Conservation (phyloP, 2,888 invertebrate genomes). For the Chalcosyrphus nemorum region DNA sequence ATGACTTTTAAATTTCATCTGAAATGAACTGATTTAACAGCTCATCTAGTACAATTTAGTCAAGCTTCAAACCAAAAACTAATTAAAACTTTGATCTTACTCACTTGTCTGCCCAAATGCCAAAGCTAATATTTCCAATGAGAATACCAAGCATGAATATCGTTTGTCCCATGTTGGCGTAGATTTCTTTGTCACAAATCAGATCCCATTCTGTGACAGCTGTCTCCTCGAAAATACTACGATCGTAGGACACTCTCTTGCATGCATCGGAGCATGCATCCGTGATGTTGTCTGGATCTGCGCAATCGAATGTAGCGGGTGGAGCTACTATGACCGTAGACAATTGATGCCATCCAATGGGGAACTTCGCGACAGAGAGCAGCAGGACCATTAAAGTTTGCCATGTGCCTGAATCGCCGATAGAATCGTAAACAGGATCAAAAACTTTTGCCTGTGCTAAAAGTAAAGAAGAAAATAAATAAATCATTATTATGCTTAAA, state of each 20-base stretch:
- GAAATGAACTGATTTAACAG: no score
- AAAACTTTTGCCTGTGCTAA: slow-evolving; percentile 14
- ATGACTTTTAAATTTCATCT: no score
- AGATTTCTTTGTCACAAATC: slow-evolving; percentile 86
- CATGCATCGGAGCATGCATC: slow-evolving; percentile 84
- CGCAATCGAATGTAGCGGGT: slow-evolving; percentile 84
- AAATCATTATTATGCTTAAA: no score
- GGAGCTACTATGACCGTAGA: slow-evolving; percentile 89
- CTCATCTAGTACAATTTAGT: no score
- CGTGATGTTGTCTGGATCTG: slow-evolving; percentile 75
- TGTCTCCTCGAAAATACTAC: slow-evolving; percentile 86
- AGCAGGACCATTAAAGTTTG: slow-evolving; percentile 87
- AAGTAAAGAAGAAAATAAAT: background rate
- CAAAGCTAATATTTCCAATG: slow-evolving; percentile 88
- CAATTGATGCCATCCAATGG: slow-evolving; percentile 90
- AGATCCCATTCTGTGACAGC: slow-evolving; percentile 89
- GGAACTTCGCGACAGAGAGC: slow-evolving; percentile 87
- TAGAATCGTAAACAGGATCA: slow-evolving; percentile 86
- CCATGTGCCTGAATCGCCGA: slow-evolving; percentile 89
- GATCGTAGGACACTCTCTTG: slow-evolving; percentile 84
- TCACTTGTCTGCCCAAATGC: slow-evolving; percentile 88
- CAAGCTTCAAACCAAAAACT: no score
- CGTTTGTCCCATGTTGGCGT: slow-evolving; percentile 88
- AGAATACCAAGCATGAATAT: slow-evolving; percentile 90
- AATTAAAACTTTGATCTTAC: no score